phyloP scores from a whole-genome alignment of 2,113 vertebrate genomes.

The Numenius arquata region DNA sequence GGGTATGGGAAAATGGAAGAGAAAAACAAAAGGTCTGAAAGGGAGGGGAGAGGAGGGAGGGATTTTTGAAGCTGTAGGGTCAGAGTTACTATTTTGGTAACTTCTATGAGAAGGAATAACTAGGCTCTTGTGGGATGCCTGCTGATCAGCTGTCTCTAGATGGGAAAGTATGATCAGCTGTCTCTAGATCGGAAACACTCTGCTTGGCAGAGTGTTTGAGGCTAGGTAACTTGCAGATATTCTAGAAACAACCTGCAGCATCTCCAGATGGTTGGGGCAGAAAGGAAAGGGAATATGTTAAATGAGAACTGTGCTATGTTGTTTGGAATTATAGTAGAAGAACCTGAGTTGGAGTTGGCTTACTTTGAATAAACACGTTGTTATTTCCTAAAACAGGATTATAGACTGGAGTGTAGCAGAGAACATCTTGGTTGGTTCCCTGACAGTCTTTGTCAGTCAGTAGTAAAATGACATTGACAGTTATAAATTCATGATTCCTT shows the following conservation, averaged over 20 bases:
- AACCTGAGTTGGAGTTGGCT: neutral
- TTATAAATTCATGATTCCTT: neutral
- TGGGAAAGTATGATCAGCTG: neutral
- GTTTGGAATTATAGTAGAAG: neutral
- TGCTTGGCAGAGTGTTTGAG: neutral
- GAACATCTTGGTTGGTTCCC: neutral
- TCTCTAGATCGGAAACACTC: neutral
- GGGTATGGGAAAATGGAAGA: neutral
- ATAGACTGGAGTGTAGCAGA: neutral
- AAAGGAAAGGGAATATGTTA: neutral
- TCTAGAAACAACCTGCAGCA: neutral
- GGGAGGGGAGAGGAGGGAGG: neutral
- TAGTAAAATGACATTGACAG: neutral
- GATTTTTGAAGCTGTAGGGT: neutral
- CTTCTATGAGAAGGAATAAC: neutral
- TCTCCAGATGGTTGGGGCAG: neutral
- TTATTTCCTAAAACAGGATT: constrained; percentile 2
- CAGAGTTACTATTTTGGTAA: neutral
- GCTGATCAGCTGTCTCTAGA: neutral
- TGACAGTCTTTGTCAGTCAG: neutral
- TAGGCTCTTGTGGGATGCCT: neutral
- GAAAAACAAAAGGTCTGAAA: neutral
- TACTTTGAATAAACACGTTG: neutral
- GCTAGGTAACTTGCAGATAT: neutral
- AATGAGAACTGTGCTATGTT: neutral